Evolutionary conservation across 2,113 vertebrate genomes (phyloP).

Genomic region (Anhinga rufa): DNA sequence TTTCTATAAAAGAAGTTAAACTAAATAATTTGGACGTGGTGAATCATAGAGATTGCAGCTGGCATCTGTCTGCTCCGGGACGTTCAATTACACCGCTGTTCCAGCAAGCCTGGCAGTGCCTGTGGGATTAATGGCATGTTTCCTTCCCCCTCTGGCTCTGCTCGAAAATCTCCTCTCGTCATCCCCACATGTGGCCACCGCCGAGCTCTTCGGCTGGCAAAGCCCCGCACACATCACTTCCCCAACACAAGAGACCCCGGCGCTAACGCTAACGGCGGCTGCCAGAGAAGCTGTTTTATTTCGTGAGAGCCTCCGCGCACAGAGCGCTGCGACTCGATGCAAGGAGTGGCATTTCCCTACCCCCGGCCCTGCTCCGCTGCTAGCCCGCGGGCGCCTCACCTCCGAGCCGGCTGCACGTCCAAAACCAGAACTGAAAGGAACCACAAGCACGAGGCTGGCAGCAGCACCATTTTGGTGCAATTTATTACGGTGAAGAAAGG

Average conservation of each 20-base stretch:
- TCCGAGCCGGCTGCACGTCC: background rate
- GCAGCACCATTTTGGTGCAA: background rate
- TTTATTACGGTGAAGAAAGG: background rate
- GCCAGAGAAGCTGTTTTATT: background rate
- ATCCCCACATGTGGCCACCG: background rate
- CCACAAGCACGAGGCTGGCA: background rate
- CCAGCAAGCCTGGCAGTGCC: background rate
- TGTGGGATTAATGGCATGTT: background rate
- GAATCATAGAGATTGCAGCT: background rate
- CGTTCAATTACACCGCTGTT: background rate
- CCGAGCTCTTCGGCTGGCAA: background rate
- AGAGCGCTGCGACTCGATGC: background rate
- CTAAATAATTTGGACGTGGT: background rate
- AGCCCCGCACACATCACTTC: background rate
- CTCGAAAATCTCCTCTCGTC: background rate
- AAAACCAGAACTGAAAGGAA: background rate
- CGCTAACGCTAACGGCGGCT: accelerated
- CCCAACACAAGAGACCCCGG: background rate
- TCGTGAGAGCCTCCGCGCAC: accelerated
- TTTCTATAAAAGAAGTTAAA: background rate
- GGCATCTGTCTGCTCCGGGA: background rate
- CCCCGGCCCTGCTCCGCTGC: no score
- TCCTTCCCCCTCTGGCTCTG: background rate
- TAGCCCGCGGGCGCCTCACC: background rate
- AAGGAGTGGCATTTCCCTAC: accelerated